Base-by-base conservation (phyloP, 2,888 invertebrate species). In the Drosophila paranaensis region DNA sequence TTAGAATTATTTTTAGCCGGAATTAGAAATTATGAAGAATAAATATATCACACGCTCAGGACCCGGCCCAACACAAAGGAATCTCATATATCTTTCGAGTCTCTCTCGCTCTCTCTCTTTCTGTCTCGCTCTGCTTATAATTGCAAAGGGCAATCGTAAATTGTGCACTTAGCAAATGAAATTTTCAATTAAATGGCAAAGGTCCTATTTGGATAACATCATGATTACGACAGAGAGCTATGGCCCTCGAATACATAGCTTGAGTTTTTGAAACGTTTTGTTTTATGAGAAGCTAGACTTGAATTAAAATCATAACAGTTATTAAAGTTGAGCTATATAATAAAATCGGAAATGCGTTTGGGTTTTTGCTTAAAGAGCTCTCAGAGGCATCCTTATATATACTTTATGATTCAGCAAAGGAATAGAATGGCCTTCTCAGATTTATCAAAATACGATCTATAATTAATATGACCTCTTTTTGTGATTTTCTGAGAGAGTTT, bases 21-120 rank as follows among this genome's bases (percentile, higher is more conserved):
- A 89, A 88, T 89, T 86, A 84, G 86, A 81, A 90, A 83, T 90
- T 89, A 90, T 90, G 90, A 88, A 81, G 77, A 85, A 89, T 88
- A 79, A 87, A 89, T 88, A 79, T 78, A 83, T 89, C 84, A 79
- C 74, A 80, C 61, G 75, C 72, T 51, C 71, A 73, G 70, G 67
- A 77, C 67, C 45, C 45, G 51, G 46, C 60, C 60, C 73, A 67
- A 48, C 37, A 55, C 40, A 39, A 40, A 51, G 30, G 71, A 79
- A 77, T 74, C 74, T 68, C 79, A 79, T 77, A 60, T 46, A 77
- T 78, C 62, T 62, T 30, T 76, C 8, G 37, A n/a, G 43, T 56
- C 39, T 63, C 39, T 58, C 39, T 25, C 37, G 27, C n/a, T 33
- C 10, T 10, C 9, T 43, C 20, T 11, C 25, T 25, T 14, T 27